Percentiles rank a stretch among this genome's conserved stretches.
phyloP scores from a whole-genome alignment of 2,113 vertebrate species.

The Solenodon paradoxus region DNA sequence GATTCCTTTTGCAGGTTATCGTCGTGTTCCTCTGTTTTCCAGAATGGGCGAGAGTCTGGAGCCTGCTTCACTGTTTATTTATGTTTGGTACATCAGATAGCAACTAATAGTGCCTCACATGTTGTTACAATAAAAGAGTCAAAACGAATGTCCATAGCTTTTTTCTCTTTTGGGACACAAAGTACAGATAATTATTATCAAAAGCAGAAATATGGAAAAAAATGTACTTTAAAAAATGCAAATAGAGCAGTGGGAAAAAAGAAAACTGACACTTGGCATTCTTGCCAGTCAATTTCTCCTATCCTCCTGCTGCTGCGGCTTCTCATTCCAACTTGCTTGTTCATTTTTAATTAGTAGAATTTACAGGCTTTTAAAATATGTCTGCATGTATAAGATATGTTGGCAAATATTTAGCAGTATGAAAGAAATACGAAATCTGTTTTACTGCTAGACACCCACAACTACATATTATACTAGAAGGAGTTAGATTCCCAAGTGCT shows the following conservation, averaged over 20 bases:
- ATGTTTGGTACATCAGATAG: conserved; percentile 80
- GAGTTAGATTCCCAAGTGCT: conserved; percentile 18
- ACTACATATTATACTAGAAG: background rate
- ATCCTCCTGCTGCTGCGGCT: background rate
- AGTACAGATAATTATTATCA: background rate
- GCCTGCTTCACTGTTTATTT: conserved; percentile 88
- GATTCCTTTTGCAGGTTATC: conserved; percentile 85
- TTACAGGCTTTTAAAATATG: conserved; percentile 29
- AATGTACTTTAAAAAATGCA: background rate
- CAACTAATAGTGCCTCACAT: background rate
- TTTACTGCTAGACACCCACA: background rate
- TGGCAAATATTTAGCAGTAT: conserved; percentile 52
- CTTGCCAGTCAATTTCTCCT: background rate
- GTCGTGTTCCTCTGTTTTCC: conserved; percentile 85
- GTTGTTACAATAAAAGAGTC: conserved; percentile 76
- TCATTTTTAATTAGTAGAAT: conserved; percentile 39
- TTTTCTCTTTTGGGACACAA: background rate
- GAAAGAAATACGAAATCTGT: conserved; percentile 36
- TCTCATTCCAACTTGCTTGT: background rate
- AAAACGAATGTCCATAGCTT: background rate
- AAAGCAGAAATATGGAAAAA: background rate
- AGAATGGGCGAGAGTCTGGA: conserved; percentile 82
- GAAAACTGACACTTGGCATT: background rate
- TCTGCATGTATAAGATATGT: conserved; percentile 31
- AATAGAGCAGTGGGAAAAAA: background rate